Base-by-base conservation (phyloP, 2,797 vertebrate species). In the Momotus momota region DNA sequence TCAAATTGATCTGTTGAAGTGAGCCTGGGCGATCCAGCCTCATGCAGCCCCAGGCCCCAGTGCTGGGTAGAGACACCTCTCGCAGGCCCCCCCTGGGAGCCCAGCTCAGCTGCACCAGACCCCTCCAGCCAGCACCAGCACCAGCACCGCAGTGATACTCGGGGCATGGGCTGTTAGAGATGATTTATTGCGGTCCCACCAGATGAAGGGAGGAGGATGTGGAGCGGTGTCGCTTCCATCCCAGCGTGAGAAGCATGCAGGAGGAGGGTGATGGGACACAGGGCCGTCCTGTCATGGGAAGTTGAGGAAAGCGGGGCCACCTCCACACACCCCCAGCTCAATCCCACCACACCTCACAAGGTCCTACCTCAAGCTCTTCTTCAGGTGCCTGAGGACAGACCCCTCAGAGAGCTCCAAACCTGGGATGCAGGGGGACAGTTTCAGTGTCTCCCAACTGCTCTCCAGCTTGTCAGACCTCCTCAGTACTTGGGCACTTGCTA, bases 121-220 rank as follows among this genome's bases (percentile, higher is more conserved):
- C 46, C 17, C 12, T 21, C 11, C 43, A 14, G 29, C 20, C 48
- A 14, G 18, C 19, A 5, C 27, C 57, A 8, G 4, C 49, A 54
- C 52, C 57, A 12, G 40, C 15, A 9, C 25, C 8, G 8, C n/a
- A 7, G 17, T 1, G 97, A 97, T 89, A 93, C 94, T 86, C 27
- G 93, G 57, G 94, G 95, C 97, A 19, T 61, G 73, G 88, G 95
- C 70, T 87, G n/a, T 94, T 96, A 86, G 73, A 66, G 94, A 88
- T 96, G 97, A 98, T 98, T 98, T 97, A 97, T 96, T 96, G 97
- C 93, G 96, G 97, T 94, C 97, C 95, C 84, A 85, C 85, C 90
- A 46, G 96, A 90, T 81, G 94, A 96, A 89, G 95, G 96, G 74
- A 88, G 95, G 75, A 94, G 84, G 41, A 49, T 11, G 19, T 17